Conservation (phyloP, 2,113 vertebrate genomes). For the Antechinus stuartii region DNA sequence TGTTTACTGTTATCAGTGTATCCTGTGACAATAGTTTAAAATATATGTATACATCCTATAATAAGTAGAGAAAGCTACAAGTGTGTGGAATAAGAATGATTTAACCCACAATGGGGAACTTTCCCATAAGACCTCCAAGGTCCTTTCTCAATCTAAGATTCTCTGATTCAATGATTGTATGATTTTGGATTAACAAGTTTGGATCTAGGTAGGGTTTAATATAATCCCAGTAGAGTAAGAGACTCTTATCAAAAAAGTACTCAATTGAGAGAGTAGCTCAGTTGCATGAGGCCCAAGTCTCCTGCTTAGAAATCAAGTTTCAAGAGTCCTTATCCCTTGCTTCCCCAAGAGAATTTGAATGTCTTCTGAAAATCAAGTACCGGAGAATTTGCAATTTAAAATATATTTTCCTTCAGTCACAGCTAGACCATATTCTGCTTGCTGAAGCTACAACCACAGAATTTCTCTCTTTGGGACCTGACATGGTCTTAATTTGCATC, state of each 20-base stretch:
- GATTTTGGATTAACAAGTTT: neutral
- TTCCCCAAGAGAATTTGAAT: neutral
- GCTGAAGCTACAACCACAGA: conserved; percentile 1
- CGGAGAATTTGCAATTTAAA: neutral
- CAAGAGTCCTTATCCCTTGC: neutral
- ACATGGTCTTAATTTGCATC: conserved; percentile 48
- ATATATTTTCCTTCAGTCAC: neutral
- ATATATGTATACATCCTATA: neutral
- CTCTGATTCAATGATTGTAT: neutral
- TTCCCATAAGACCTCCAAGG: conserved; percentile 2
- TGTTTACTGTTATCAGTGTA: neutral
- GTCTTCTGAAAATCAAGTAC: neutral
- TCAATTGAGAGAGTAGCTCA: neutral
- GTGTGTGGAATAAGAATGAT: neutral
- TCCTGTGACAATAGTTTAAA: neutral
- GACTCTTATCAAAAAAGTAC: neutral
- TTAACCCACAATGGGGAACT: neutral
- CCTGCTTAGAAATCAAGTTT: neutral
- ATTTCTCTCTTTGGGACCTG: neutral
- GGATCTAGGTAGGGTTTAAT: neutral
- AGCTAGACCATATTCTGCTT: neutral
- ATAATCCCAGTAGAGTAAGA: neutral
- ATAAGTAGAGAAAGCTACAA: neutral
- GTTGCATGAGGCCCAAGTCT: neutral
- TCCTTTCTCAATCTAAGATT: neutral